These are phyloP conservation scores for Hyphantria cunea DNA, from an alignment of 1,140 invertebrate genomes.

Conservation along the genomic window DNA sequence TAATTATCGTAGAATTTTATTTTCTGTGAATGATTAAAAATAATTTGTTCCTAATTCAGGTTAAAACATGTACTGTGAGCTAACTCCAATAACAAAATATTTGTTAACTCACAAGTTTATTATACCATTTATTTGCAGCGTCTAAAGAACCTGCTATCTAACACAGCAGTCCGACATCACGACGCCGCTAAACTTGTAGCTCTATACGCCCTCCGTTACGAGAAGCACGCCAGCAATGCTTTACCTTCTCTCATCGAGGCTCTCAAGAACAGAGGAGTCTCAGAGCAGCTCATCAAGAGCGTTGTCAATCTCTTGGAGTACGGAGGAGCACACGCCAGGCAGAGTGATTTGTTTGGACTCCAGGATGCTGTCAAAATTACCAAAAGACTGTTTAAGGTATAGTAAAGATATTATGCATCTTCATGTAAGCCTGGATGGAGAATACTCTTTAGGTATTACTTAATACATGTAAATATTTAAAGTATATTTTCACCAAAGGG, in stretches of 20 bases:
- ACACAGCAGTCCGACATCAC: constrained; percentile 87
- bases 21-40: too few relatives aligned
- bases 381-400: constrained; percentile 93
- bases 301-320: constrained; percentile 91
- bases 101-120: neutral
- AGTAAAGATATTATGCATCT: neutral
- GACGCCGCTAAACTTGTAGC: constrained; percentile 95
- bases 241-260: constrained; percentile 87
- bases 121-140: constrained; percentile 70
- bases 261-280: constrained; percentile 86
- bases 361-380: constrained; percentile 95
- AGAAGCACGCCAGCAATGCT: constrained; percentile 94
- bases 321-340: constrained; percentile 88
- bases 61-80: too few relatives aligned
- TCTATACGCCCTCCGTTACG: constrained; percentile 96
- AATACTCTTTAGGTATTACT: too few relatives aligned
- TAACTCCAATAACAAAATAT: too few relatives aligned
- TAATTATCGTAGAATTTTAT: too few relatives aligned
- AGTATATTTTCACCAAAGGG: too few relatives aligned
- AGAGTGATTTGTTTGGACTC: constrained; percentile 92
- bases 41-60: too few relatives aligned
- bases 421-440: too few relatives aligned
- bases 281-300: constrained; percentile 82
- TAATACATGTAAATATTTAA: too few relatives aligned
- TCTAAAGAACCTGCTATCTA: constrained; percentile 87